phyloP scores from a whole-genome alignment of 2,888 invertebrate species.

The Sminthurinus aureus region DNA sequence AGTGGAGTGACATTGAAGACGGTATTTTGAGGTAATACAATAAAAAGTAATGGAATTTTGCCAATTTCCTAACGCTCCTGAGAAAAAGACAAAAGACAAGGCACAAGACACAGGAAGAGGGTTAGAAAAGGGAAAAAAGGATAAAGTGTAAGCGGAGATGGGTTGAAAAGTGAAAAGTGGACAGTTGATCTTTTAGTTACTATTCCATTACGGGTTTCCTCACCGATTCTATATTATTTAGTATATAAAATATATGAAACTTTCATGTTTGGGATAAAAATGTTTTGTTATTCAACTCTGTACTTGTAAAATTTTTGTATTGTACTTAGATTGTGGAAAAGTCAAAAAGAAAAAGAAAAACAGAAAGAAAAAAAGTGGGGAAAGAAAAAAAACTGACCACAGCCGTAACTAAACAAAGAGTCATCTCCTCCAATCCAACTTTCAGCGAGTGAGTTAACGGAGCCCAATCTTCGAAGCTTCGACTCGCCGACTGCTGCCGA shows the following conservation, averaged over 20 bases:
- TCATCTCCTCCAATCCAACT: constrained; percentile 58
- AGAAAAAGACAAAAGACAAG: constrained; percentile 15
- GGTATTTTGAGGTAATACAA: neutral
- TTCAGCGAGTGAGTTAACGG: constrained; percentile 58
- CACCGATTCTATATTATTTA: too few relatives aligned
- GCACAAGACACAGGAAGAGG: constrained; percentile 24
- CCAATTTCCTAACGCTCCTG: too few relatives aligned
- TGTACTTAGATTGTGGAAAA: too few relatives aligned
- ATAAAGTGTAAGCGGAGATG: neutral
- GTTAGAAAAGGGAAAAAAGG: neutral
- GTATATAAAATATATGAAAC: too few relatives aligned
- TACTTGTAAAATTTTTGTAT: too few relatives aligned
- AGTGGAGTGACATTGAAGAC: neutral
- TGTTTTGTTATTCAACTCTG: too few relatives aligned
- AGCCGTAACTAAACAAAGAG: constrained; percentile 58
- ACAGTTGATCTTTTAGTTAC: too few relatives aligned
- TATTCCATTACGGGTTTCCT: too few relatives aligned
- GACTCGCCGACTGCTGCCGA: too few relatives aligned
- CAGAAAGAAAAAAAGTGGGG: constrained; percentile 9
- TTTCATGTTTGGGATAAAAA: too few relatives aligned
- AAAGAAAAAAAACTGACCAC: constrained; percentile 40
- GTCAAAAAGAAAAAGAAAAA: neutral
- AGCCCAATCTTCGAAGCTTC: constrained; percentile 47
- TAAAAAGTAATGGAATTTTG: neutral
- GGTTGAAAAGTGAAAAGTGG: too few relatives aligned